Evolutionary conservation across 2,888 invertebrate species (phyloP), one percentile per base, ranked within the genome.

Genomic region (Calameuta filiformis): DNA sequence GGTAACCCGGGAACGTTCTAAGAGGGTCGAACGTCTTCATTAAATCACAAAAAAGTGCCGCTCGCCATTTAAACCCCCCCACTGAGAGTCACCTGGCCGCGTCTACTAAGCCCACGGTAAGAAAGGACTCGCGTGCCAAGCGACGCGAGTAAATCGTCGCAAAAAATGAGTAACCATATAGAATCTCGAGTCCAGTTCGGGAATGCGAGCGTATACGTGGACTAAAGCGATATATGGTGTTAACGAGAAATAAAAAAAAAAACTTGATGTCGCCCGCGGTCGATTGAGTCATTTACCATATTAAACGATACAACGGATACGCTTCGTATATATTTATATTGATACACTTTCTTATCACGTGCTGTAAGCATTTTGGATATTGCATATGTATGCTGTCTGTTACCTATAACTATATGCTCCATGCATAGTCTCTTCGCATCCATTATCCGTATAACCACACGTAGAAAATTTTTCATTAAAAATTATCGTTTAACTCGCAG

Each of bases 171-270:
- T 79, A 81, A 86, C 85, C 87, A 86, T 86, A 84, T 83, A 85
- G 85, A 86, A 88, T 85, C 85, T 80, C 56, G 80, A 82, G 83
- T 85, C 87, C 84, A 83, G 85, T 88, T 88, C 81, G 86, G 86
- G 86, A 85, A 86, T 86, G 85, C 80, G 76, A 82, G 77, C 71
- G 71, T 33, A 75, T 56, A 56, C 75, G 35, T 35, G 76, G 77
- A 31, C 68, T 76, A 81, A 73, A 79, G 77, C 71, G 35, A 35
- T 79, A 79, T 79, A 76, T 34, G 73, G 74, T 31, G 69, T 73
- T 76, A 40, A 40, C 56, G 74, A 75, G 73, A 68, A 78, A 78
- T 76, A 81, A 75, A 76, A 37, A 81, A 81, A 80, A 81, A 81
- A 80, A 82, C 76, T 80, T 76, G 40, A 40, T 40, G 56, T 23